Base-by-base conservation (phyloP, 2,113 vertebrate species). In the Ivindomyrus marchei region DNA sequence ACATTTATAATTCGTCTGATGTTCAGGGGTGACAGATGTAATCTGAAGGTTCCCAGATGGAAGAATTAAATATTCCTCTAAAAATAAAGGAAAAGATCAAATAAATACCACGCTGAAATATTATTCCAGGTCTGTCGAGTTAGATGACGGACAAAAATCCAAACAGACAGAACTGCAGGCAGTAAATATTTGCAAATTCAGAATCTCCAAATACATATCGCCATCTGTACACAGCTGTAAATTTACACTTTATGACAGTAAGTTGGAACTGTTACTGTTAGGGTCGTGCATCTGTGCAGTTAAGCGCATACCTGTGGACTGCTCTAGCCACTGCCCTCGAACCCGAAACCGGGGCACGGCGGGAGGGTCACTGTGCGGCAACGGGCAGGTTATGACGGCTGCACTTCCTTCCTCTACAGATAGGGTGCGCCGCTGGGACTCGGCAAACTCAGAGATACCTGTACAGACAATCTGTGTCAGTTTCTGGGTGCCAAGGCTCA, bases 21-120 rank as follows among this genome's bases (percentile, higher is more conserved):
- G 97, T 92, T 95, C 95, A 66, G 91, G 88, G 56, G 97, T 97
- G 6, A 96, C 97, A 6, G 97, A 98, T 91, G 97, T 88, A 92
- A 99, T 98, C 92, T 99, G 98, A 91, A 99, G 96, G 93, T 97
- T 98, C 93, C 98, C 98, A 80, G 98, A 99, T 0, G 98, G 98
- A 91, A 99, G 97, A 90, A 99, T 97, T 92, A 99, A 93, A 93
- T 97, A 99, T 91, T 98, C 96, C 89, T 94, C 98, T 99, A 92
- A 87, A 94, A 94, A 93, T 86, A 94, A 77, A 24, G 27, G 6
- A 83, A 31, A 21, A 80, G 13, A 0, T 77, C 8, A 93, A 88
- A 88, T 42, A 42, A 89, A 50, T 66, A 47, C 10, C 70, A 80
- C 4, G 17, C 8, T 21, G n/a, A 21, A 31, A 56, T 53, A 53